These are phyloP conservation scores for Rotaria sp. DNA, from an alignment of 2,888 invertebrate genomes.

Conservation along the genomic window DNA sequence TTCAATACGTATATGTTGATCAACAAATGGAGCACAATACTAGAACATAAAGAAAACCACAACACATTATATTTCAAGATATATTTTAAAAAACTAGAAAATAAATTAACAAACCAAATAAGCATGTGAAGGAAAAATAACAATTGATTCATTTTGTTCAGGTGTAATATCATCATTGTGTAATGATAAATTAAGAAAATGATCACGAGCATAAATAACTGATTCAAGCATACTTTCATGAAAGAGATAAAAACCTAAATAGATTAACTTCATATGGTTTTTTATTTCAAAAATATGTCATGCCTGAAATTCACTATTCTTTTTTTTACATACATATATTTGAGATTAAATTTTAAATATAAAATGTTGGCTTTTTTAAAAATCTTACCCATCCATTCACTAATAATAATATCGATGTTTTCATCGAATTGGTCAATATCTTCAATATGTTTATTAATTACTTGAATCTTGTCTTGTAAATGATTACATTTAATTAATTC, in stretches of 20 bases:
- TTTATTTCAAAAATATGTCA: too few species aligned
- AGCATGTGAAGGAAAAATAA: constrained; percentile 50
- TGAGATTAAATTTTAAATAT: background rate
- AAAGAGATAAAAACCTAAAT: constrained; percentile 52
- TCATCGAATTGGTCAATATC: constrained; percentile 47
- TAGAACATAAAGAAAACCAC: background rate
- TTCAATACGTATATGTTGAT: constrained; percentile 3
- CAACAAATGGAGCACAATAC: constrained; percentile 6
- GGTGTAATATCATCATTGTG: background rate
- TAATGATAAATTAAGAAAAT: constrained; percentile 45
- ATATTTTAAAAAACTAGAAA: constrained; percentile 46
- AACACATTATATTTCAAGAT: constrained; percentile 42
- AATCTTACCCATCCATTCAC: constrained; percentile 55
- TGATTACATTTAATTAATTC: constrained; percentile 48
- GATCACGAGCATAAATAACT: constrained; percentile 50
- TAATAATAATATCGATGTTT: constrained; percentile 51
- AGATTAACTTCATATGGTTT: too few species aligned
- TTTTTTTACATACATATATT: too few species aligned
- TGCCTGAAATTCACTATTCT: too few species aligned
- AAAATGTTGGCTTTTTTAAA: background rate
- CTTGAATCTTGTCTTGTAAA: constrained; percentile 46
- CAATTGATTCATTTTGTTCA: constrained; percentile 44
- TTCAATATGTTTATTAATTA: constrained; percentile 49
- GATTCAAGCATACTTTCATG: constrained; percentile 54
- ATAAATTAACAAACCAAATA: constrained; percentile 45